Base-by-base conservation (phyloP, 2,888 invertebrate genomes). In the Eristalinus sepulchralis region DNA sequence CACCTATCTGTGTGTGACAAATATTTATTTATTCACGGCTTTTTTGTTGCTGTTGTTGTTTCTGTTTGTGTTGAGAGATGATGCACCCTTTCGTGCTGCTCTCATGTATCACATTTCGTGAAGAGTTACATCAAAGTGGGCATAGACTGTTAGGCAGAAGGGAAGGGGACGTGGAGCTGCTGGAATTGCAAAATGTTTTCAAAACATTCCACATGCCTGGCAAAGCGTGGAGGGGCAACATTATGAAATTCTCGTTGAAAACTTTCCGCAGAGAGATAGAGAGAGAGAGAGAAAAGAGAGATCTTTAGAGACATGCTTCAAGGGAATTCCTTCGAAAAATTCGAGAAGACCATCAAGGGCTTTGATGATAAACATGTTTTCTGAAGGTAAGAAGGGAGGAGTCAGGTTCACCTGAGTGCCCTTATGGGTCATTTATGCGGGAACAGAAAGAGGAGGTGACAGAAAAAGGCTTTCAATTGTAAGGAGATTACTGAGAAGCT, bases 141-240 rank as follows among this genome's bases (percentile, higher is more conserved):
- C 47, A 17, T 8, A 47, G 47, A 47, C 17, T 47, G 47, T 17
- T 17, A 17, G 27, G 27, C 5, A n/a, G 27, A 27, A 27, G 27
- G 27, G 27, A 27, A 2, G 27, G 2, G 5, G 27, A 2, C 27
- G 27, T 27, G 2, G 27, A 3, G 27, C 27, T 27, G 27, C 27
- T 27, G 2, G 24, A 68, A 68, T 77, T 77, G 68, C 77, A 60
- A 76, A 76, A 76, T 24, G 53, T 33, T 76, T 76, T 60, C 24
- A 17, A 27, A 68, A 70, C 68, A 76, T 77, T 77, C 70, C 70
- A 63, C 62, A 31, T 22, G 70, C 62, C 63, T 77, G 77, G 68
- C 77, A 77, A 55, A n/a, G 70, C 62, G 31, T 63, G 36, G 62
- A 47, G 76, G 57, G 57, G 39, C 22, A 57, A 24, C 11, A 1